Evolutionary conservation across 2,888 invertebrate species (phyloP).

Genomic region (Dynastes hyllus): DNA sequence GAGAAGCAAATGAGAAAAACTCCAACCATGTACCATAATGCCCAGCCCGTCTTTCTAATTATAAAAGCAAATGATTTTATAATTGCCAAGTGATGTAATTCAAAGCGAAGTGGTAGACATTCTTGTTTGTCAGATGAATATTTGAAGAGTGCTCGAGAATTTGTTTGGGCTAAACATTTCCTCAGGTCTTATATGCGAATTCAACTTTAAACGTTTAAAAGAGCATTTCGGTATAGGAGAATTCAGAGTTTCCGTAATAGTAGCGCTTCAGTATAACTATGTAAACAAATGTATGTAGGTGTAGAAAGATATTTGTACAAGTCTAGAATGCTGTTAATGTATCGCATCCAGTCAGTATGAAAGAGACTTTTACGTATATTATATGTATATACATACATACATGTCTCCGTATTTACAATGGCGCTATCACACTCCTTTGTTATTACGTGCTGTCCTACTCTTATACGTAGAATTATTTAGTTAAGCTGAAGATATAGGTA

Average conservation of each 20-base stretch:
- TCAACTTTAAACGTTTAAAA: background rate
- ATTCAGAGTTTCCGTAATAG: background rate
- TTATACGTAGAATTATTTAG: too few species aligned
- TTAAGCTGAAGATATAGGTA: too few species aligned
- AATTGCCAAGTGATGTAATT: conserved; percentile 1
- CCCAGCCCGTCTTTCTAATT: background rate
- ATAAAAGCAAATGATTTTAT: background rate
- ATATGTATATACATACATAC: too few species aligned
- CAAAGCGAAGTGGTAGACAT: background rate
- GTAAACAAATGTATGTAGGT: too few species aligned
- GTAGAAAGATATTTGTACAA: too few species aligned
- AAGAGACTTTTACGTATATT: too few species aligned
- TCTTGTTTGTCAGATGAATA: background rate
- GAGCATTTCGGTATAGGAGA: background rate
- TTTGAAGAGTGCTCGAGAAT: background rate
- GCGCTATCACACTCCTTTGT: too few species aligned
- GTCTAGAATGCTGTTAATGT: too few species aligned
- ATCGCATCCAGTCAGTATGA: too few species aligned
- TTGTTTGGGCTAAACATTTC: background rate
- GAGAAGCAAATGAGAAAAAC: background rate
- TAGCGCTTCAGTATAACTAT: too few species aligned
- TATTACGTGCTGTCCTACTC: too few species aligned
- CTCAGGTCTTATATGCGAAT: background rate
- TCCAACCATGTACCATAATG: background rate
- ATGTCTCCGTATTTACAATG: too few species aligned